These are phyloP conservation scores for Aleiodes testaceus DNA, from an alignment of 2,888 invertebrate genomes.

Conservation along the genomic window DNA sequence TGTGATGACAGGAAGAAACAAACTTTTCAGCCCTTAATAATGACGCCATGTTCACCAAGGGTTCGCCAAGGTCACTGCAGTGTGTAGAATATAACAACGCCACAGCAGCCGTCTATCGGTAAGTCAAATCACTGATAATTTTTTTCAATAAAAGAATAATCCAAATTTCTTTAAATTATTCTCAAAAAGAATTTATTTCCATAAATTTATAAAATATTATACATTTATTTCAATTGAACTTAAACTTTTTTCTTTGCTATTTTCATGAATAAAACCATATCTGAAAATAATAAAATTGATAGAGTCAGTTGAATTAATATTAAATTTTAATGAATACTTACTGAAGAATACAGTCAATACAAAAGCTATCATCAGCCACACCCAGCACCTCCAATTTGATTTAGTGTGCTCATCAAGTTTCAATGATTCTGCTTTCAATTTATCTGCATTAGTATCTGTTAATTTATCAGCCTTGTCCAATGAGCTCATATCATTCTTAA, in stretches of 20 bases:
- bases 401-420: slow-evolving; percentile 89
- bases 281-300: slow-evolving; percentile 72
- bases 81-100: no score
- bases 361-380: slow-evolving; percentile 91
- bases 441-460: slow-evolving; percentile 85
- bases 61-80: no score
- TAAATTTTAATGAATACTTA: slow-evolving; percentile 72
- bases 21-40: no score
- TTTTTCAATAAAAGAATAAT: no score
- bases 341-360: slow-evolving; percentile 92
- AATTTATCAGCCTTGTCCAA: slow-evolving; percentile 84
- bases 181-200: no score
- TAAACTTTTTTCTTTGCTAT: slow-evolving; percentile 82
- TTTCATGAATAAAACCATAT: slow-evolving; percentile 95
- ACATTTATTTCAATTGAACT: no score
- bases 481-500: slow-evolving; percentile 83
- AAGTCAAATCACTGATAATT: no score
- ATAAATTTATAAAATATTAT: no score
- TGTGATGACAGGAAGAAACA: no score
- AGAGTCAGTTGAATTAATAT: not conserved
- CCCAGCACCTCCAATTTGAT: slow-evolving; percentile 94
- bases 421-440: slow-evolving; percentile 86
- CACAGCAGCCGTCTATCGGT: no score
- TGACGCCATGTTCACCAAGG: no score
- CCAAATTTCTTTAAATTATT: no score